These are phyloP conservation scores for Rousettus madagascariensis DNA, from an alignment of 2,797 vertebrate genomes.

Conservation along the genomic window DNA sequence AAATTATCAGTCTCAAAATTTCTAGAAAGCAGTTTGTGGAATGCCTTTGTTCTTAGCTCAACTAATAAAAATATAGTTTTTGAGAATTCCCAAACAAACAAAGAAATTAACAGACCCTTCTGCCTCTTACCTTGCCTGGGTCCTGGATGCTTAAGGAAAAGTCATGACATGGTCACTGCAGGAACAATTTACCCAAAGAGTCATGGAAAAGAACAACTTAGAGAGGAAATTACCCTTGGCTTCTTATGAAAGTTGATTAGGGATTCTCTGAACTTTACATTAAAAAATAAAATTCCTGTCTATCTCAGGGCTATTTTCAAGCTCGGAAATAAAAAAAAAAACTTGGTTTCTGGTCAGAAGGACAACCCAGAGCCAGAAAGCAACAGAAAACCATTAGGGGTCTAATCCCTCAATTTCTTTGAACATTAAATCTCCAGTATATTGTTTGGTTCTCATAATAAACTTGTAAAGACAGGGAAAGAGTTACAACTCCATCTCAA, in stretches of 20 bases:
- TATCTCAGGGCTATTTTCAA: slow-evolving; percentile 44
- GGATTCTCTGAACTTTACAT: slow-evolving; percentile 27
- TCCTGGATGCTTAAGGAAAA: slow-evolving; percentile 21
- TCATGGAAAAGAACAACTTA: neutral
- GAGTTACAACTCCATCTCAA: neutral
- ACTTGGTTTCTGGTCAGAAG: slow-evolving; percentile 5
- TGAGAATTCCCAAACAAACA: neutral
- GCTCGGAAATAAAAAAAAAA: neutral
- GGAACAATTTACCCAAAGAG: neutral
- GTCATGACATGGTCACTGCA: neutral
- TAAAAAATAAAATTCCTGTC: slow-evolving; percentile 43
- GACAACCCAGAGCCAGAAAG: neutral
- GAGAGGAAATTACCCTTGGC: neutral
- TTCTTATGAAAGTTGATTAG: slow-evolving; percentile 31
- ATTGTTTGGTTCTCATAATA: slow-evolving; percentile 37
- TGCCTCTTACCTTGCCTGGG: neutral
- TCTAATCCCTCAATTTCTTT: slow-evolving; percentile 30
- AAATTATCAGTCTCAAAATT: slow-evolving; percentile 39
- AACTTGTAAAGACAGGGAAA: neutral
- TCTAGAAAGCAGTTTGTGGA: neutral
- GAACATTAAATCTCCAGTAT: slow-evolving; percentile 20
- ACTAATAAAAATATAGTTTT: slow-evolving; percentile 20
- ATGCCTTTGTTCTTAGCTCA: slow-evolving; percentile 1
- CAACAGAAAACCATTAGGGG: slow-evolving; percentile 43
- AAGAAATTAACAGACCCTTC: slow-evolving; percentile 20